A percentile compares a stretch with the other conserved stretches of the same genome.
Conservation (phyloP, 1,140 invertebrate genomes). For the Bombus confusus region DNA sequence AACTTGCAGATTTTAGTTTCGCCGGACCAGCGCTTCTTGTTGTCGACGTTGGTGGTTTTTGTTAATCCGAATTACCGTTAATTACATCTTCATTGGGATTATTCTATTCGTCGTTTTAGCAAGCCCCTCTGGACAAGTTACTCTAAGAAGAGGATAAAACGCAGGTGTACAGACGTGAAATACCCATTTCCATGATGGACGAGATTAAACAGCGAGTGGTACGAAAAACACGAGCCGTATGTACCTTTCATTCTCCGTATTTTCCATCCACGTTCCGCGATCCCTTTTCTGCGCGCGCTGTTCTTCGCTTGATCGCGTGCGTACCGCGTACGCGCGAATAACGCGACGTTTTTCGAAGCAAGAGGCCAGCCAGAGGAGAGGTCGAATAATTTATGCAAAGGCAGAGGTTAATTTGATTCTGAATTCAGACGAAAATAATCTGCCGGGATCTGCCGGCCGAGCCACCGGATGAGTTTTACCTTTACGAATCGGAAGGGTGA, state of each 20-base stretch:
- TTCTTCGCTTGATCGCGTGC: constrained; percentile 20
- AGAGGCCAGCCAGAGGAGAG: neutral
- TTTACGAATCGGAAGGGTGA: constrained; percentile 45
- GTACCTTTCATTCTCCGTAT: neutral
- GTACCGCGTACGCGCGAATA: no score
- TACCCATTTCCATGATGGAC: neutral
- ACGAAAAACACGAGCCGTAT: neutral
- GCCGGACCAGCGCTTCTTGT: no score
- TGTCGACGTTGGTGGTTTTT: neutral
- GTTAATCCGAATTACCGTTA: neutral
- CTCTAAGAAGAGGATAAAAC: neutral
- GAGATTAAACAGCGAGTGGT: constrained; percentile 10
- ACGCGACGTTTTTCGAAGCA: neutral
- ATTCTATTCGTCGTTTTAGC: neutral
- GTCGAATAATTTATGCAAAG: constrained; percentile 73
- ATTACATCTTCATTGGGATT: neutral
- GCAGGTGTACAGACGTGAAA: neutral
- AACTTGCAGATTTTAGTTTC: neutral
- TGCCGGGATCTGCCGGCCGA: constrained; percentile 29
- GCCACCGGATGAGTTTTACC: constrained; percentile 56
- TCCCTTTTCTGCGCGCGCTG: neutral
- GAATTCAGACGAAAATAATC: constrained; percentile 69
- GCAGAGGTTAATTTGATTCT: constrained; percentile 75
- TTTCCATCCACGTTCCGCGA: neutral
- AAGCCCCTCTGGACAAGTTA: neutral